Base-by-base conservation (phyloP, 1,140 invertebrate species). In the Samia ricini region DNA sequence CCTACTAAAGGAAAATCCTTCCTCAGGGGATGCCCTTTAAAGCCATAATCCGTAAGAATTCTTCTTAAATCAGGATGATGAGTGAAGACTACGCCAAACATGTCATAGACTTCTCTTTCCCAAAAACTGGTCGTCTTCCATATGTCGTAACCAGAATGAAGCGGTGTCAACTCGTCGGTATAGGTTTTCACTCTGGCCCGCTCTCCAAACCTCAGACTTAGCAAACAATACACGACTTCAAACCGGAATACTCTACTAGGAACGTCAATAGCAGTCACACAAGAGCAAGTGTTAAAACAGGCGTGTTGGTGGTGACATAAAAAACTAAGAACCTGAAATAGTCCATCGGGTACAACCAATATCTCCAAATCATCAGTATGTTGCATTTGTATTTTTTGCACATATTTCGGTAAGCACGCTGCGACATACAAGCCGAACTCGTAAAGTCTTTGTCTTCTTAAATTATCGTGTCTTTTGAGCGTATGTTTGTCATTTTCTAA, bases 251-350 rank as follows among this genome's bases (percentile, higher is more conserved):
- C 64, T 95, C 97, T 91, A 26, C 93, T 92, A 1, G 97, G 98
- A 4, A 99, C 95, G 91, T 99, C 98, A 70, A 99, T 93, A 4
- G 95, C 97, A 75, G 94, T 95, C 65, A 98, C 94, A 81, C 97
- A 96, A 12, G 93, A 88, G 48, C 99, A 92, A 78, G 93, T 96
- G 18, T 93, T 92, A 88, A 98, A 99, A 83, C 99, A 98, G 1
- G 95, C 94, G 83, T 96, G 94, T 69, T 99, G 97, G 88, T 99
- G 97, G 83, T 97, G 94, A 87, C 96, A 96, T 29, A 99, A 92
- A 78, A 99, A 99, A 57, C 94, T 92, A 12, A 98, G 77, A 2
- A 98, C 96, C 5, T 97, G 97, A 19, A 98, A 79, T 56, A 99
- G 91, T 15, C 98, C 99, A 61, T 98, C 96, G 0, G 98, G 98